Base-by-base conservation (phyloP, 1,140 invertebrate species). In the Ladona fulva region DNA sequence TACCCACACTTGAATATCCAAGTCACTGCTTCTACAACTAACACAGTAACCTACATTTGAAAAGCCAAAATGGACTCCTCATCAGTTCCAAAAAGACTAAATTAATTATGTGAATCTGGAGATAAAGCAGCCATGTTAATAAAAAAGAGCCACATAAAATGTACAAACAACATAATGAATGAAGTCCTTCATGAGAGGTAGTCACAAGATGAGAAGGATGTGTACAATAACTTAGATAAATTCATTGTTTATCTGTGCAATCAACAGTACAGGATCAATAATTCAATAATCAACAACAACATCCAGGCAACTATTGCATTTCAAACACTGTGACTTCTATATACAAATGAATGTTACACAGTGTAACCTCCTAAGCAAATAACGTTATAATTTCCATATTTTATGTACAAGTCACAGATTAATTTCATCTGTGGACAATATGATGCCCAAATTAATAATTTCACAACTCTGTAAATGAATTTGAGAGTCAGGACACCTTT, bases 1-100 rank as follows among this genome's bases (percentile, higher is more conserved):
- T 66, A 76, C 75, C 75, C 25, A 76, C 75, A 76, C 75, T 76
- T 76, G 42, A 76, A 76, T 42, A 76, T 76, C 24, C 42, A 66
- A 66, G 52, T 66, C 52, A 66, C 52, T 66, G 52, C 52, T 22
- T 66, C 52, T 66, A 66, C 52, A 16, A 66, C 75, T 76, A 76
- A 76, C 42, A 76, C 75, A 76, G 75, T 76, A 76, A 76, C 75
- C 52, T 66, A 66, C 52, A 66, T 66, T 66, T 66, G 52, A 66
- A 66, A 66, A 66, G 52, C 52, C 52, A 3, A 16, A 66, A 19
- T 66, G 14, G 52, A 66, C 52, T 66, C 52, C 52, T 66, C 52
- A 66, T 66, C 52, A 66, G 52, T 66, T 66, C 52, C 52, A 66
- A 66, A 66, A 66, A 66, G 14, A 22, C 52, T 66, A 66, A 66